These are phyloP conservation scores for Poecilia wingei DNA, from an alignment of 2,797 vertebrate genomes.

Conservation along the genomic window DNA sequence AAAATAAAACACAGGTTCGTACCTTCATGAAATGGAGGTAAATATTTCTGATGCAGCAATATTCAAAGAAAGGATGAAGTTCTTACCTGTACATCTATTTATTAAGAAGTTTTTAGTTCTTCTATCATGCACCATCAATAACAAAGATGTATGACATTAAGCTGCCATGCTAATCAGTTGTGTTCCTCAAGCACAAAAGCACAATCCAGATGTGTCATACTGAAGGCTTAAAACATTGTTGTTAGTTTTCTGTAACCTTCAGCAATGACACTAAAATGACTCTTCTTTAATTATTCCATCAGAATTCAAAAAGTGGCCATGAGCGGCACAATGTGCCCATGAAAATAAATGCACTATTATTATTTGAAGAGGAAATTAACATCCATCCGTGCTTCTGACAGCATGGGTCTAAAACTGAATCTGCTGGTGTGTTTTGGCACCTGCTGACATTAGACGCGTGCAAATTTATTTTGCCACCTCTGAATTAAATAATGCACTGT, in stretches of 20 bases:
- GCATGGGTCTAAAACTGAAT: not conserved
- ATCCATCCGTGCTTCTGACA: not conserved
- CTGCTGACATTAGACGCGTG: not conserved
- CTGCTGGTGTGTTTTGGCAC: not conserved
- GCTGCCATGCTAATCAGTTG: not conserved
- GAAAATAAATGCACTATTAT: constrained; percentile 1
- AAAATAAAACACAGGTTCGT: not conserved
- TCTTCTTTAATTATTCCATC: not conserved
- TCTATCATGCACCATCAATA: not conserved
- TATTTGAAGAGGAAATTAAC: constrained; percentile 2
- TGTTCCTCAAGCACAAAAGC: not conserved
- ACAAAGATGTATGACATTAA: not conserved
- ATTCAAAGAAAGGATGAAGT: not conserved
- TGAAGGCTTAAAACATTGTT: not conserved
- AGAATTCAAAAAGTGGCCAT: not conserved
- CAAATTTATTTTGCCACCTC: not conserved
- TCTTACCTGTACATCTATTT: not conserved
- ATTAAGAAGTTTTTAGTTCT: not conserved
- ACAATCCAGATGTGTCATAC: not conserved
- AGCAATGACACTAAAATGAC: not conserved
- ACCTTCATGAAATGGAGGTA: not conserved
- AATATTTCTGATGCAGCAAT: not conserved
- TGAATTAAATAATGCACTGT: not conserved
- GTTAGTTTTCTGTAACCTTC: not conserved
- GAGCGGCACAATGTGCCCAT: not conserved